Percentiles rank a stretch among this genome's conserved stretches.
Conservation (phyloP, 1,140 invertebrate species). For the Dinothrombium tinctorium region DNA sequence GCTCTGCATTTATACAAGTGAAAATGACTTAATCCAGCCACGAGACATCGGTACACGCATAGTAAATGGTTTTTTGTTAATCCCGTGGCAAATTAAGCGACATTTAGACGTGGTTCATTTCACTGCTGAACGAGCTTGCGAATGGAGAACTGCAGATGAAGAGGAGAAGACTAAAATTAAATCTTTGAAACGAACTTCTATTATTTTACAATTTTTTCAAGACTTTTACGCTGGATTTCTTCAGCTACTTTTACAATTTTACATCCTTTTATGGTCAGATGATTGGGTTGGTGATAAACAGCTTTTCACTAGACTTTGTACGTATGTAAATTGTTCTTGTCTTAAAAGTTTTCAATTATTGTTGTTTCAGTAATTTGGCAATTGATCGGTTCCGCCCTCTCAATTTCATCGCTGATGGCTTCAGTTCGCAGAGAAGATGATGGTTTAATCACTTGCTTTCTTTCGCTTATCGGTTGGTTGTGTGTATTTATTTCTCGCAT, state of each 20-base stretch:
- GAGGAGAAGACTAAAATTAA: slow-evolving; percentile 14
- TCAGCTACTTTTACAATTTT: slow-evolving; percentile 16
- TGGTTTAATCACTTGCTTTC: slow-evolving; percentile 13
- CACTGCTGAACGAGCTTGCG: slow-evolving; percentile 13
- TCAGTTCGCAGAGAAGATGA: slow-evolving; percentile 16
- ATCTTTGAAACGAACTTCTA: slow-evolving; percentile 11
- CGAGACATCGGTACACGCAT: slow-evolving; percentile 13
- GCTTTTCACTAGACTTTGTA: slow-evolving; percentile 10
- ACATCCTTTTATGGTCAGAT: slow-evolving; percentile 12
- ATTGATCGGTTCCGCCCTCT: slow-evolving; percentile 14
- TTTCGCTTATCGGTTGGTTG: slow-evolving; percentile 16
- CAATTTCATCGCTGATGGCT: slow-evolving; percentile 15
- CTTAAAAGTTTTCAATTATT: no score
- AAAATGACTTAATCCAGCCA: slow-evolving; percentile 9
- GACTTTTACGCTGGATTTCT: slow-evolving; percentile 18
- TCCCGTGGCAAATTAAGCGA: slow-evolving; percentile 18
- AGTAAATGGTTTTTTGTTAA: slow-evolving; percentile 15
- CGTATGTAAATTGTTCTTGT: no score
- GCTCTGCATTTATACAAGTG: slow-evolving; percentile 10
- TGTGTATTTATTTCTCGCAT: slow-evolving; percentile 14
- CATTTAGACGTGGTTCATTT: slow-evolving; percentile 16
- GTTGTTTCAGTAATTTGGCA: slow-evolving; percentile 12
- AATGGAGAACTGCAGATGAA: slow-evolving; percentile 7
- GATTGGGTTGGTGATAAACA: slow-evolving; percentile 8
- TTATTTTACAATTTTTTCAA: slow-evolving; percentile 17